Conservation (phyloP, 2,797 vertebrate species). For the Tenualosa thibaudeaui region DNA sequence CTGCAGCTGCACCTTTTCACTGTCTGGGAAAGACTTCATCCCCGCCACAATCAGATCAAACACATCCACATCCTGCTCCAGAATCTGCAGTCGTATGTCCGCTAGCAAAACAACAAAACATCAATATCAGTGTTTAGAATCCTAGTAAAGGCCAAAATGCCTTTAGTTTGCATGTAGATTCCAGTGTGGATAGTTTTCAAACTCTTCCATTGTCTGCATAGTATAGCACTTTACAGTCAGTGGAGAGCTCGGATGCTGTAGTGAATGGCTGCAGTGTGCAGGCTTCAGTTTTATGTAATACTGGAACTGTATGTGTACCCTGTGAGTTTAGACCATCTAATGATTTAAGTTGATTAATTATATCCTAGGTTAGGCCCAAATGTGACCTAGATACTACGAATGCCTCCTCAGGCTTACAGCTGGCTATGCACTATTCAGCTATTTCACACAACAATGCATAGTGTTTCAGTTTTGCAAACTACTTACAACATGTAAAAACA, state of each 20-base stretch:
- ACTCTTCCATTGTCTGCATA: background rate
- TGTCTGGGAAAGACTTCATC: constrained; percentile 81
- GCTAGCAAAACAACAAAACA: constrained; percentile 64
- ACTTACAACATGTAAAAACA: background rate
- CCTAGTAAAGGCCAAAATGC: background rate
- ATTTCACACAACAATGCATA: background rate
- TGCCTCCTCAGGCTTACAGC: background rate
- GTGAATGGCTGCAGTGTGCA: background rate
- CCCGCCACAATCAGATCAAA: constrained; percentile 84
- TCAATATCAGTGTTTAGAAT: background rate
- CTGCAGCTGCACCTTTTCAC: constrained; percentile 86
- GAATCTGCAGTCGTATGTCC: constrained; percentile 71
- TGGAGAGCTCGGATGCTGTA: background rate
- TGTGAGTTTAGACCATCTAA: constrained; percentile 5
- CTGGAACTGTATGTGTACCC: background rate
- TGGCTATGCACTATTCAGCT: background rate
- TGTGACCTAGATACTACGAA: background rate
- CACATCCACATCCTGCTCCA: constrained; percentile 87
- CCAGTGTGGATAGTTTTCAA: background rate
- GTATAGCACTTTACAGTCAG: background rate
- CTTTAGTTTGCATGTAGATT: background rate
- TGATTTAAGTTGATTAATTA: constrained; percentile 9
- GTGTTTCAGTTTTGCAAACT: background rate
- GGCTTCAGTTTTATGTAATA: background rate
- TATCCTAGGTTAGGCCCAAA: background rate